These are phyloP conservation scores for Rhagonycha lutea DNA, from an alignment of 2,888 invertebrate species.

Conservation along the genomic window DNA sequence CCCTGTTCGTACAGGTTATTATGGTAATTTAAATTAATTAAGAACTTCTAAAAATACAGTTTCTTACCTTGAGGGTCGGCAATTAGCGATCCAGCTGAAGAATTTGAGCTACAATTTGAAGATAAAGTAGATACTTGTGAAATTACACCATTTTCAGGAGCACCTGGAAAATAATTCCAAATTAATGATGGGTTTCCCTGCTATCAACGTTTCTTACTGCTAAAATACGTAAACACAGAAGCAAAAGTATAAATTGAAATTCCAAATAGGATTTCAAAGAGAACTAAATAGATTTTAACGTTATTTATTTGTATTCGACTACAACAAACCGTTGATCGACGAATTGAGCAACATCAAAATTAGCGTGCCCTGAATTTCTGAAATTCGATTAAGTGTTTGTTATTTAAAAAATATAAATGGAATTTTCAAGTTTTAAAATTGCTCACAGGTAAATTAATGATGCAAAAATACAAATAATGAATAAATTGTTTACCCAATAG, in stretches of 20 bases:
- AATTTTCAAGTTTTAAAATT: neutral
- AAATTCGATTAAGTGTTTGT: neutral
- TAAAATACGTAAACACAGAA: neutral
- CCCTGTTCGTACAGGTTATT: neutral
- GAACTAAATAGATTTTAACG: neutral
- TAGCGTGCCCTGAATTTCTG: neutral
- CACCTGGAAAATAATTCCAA: constrained; percentile 22
- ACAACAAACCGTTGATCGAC: neutral
- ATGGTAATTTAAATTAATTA: neutral
- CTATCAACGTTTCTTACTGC: neutral
- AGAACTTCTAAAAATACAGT: neutral
- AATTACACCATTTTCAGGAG: constrained; percentile 15
- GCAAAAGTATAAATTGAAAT: neutral
- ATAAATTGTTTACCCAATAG: neutral
- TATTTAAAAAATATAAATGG: neutral
- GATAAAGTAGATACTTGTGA: constrained; percentile 37
- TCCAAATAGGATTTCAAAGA: neutral
- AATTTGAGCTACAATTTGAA: constrained; percentile 33
- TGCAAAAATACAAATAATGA: neutral
- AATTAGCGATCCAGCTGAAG: constrained; percentile 30
- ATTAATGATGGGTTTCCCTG: neutral
- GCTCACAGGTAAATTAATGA: neutral
- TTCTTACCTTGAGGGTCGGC: constrained; percentile 35
- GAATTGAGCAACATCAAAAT: neutral
- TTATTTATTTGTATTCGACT: neutral